Conservation (phyloP, 2,888 invertebrate species). For the Clistopyga incitator region DNA sequence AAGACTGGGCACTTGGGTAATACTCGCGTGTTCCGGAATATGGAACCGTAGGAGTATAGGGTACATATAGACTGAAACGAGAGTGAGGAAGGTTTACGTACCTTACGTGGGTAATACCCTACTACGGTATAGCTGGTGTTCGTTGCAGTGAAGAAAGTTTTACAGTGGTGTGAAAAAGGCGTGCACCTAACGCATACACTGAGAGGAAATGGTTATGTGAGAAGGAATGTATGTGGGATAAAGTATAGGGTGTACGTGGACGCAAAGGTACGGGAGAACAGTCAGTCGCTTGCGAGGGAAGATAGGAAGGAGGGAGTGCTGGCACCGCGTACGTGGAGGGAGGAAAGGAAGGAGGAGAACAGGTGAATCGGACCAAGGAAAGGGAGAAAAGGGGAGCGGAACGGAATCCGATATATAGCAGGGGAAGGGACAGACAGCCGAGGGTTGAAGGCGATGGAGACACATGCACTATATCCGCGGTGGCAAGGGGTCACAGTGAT, state of each 20-base stretch:
- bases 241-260: conserved; percentile 57
- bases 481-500: conserved; percentile 64
- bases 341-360: conserved; percentile 27
- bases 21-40: conserved; percentile 36
- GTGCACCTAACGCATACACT: conserved; percentile 16
- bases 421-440: conserved; percentile 22
- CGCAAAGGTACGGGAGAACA: conserved; percentile 23
- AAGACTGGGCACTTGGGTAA: conserved; percentile 14
- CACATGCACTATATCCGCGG: conserved; percentile 32
- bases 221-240: conserved; percentile 49
- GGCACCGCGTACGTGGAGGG: conserved; percentile 25
- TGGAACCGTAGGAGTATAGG: conserved; percentile 23
- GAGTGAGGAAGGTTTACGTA: conserved; percentile 52
- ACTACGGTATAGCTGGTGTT: conserved; percentile 5
- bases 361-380: conserved; percentile 12
- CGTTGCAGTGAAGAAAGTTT: conserved; percentile 35
- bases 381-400: conserved; percentile 2
- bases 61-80: conserved; percentile 11
- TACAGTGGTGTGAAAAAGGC: conserved; percentile 53
- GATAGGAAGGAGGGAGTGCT: conserved; percentile 11
- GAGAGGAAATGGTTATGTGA: conserved; percentile 40
- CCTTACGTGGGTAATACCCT: conserved; percentile 39
- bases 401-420: conserved; percentile 15
- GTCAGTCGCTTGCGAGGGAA: conserved; percentile 39
- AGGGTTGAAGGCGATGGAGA: conserved; percentile 27